These are phyloP conservation scores for Xenops minutus DNA, from an alignment of 2,797 vertebrate species.

Conservation along the genomic window DNA sequence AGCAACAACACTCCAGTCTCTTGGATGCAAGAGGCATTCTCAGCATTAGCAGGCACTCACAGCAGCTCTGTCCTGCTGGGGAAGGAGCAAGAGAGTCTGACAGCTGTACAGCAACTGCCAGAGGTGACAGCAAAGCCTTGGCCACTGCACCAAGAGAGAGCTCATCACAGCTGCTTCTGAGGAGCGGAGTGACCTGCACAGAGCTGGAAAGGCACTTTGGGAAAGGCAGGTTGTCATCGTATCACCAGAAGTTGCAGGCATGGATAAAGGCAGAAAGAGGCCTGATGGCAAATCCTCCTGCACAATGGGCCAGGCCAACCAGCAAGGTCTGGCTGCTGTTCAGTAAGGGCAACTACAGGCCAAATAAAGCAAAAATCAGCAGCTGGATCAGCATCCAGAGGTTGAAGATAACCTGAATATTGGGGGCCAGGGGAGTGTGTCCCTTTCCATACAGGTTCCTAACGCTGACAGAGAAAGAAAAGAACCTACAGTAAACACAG, in stretches of 20 bases:
- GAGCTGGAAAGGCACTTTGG: background rate
- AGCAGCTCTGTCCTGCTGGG: background rate
- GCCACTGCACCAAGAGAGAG: background rate
- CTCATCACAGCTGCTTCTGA: background rate
- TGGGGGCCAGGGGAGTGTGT: background rate
- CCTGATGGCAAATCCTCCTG: background rate
- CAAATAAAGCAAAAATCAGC: background rate
- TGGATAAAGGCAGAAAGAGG: background rate
- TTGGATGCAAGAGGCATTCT: background rate
- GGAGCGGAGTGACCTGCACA: background rate
- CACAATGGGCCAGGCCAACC: fast-evolving
- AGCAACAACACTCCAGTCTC: background rate
- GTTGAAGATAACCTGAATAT: background rate
- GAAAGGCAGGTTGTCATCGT: background rate
- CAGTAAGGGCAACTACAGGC: background rate
- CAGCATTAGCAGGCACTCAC: background rate
- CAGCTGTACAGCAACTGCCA: background rate
- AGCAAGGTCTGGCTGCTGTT: background rate
- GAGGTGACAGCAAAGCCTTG: background rate
- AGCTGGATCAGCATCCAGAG: background rate
- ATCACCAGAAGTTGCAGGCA: background rate
- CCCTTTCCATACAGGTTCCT: background rate
- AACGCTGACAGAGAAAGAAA: background rate
- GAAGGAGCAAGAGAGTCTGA: background rate
- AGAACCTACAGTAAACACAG: background rate